These are phyloP conservation scores for Mongoloraphidia duomilia DNA, from an alignment of 2,888 invertebrate species.

Conservation along the genomic window DNA sequence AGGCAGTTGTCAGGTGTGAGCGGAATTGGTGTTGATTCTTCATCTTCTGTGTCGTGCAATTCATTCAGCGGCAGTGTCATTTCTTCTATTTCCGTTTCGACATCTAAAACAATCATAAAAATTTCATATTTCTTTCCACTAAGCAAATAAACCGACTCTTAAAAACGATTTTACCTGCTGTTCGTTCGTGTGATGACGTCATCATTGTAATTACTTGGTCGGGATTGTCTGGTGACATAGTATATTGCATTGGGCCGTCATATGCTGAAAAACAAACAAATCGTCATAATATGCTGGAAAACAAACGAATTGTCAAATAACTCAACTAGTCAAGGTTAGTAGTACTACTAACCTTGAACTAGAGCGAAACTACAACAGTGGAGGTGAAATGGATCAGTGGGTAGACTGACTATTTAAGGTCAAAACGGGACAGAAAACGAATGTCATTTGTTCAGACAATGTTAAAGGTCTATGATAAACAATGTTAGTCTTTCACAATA, in stretches of 20 bases:
- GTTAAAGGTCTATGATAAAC: no score
- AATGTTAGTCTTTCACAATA: no score
- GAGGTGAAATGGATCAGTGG: no score
- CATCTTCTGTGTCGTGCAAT: constrained; percentile 39
- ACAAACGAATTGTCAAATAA: background rate
- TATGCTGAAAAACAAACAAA: constrained; percentile 43
- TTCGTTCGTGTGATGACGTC: background rate
- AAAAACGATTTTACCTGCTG: background rate
- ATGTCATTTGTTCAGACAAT: no score
- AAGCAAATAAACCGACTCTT: background rate
- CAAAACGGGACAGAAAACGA: no score
- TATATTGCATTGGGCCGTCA: constrained; percentile 78
- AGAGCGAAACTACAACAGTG: no score
- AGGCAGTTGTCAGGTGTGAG: constrained; percentile 26
- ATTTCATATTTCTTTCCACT: no score
- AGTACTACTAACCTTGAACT: no score
- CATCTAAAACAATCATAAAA: background rate
- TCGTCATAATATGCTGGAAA: constrained; percentile 21
- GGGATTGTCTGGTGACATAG: constrained; percentile 66
- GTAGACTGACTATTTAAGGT: no score
- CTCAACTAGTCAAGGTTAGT: no score
- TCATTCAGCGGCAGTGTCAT: constrained; percentile 11
- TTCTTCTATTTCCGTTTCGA: constrained; percentile 6
- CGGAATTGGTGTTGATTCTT: constrained; percentile 43
- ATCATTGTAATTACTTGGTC: constrained; percentile 48